Conservation (phyloP, 2,888 invertebrate genomes). For the Synergus gifuensis region DNA sequence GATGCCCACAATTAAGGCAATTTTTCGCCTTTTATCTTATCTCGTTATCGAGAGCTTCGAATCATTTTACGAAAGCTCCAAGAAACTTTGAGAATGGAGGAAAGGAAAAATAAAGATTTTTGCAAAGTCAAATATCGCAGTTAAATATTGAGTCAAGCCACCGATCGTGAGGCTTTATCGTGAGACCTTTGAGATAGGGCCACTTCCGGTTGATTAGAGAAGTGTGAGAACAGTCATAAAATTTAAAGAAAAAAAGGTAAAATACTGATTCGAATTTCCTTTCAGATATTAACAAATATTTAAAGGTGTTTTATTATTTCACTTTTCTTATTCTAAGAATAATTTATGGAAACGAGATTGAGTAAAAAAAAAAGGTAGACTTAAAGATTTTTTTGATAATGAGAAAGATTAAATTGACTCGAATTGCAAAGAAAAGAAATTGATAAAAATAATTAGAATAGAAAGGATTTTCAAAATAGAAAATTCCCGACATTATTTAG, state of each 20-base stretch:
- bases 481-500: neutral
- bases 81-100: neutral
- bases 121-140: conserved; percentile 30
- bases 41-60: neutral
- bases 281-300: neutral
- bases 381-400: neutral
- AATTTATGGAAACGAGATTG: neutral
- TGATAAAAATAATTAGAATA: too few species aligned
- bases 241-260: neutral
- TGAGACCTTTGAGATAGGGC: conserved; percentile 37
- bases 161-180: conserved; percentile 36
- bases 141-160: conserved; percentile 41
- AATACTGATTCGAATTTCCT: neutral
- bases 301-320: neutral
- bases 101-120: conserved; percentile 17
- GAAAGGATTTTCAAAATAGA: neutral
- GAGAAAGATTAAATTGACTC: too few species aligned
- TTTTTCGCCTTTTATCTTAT: conserved; percentile 7
- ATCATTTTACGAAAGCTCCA: neutral
- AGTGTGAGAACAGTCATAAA: conserved; percentile 7
- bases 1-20: neutral
- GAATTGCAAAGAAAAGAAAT: too few species aligned
- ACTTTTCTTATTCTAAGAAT: neutral
- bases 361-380: neutral
- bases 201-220: conserved; percentile 38